These are phyloP conservation scores for Stichodactyla helianthus DNA, from an alignment of 64 coral and sea anemone genomes.

Conservation along the genomic window DNA sequence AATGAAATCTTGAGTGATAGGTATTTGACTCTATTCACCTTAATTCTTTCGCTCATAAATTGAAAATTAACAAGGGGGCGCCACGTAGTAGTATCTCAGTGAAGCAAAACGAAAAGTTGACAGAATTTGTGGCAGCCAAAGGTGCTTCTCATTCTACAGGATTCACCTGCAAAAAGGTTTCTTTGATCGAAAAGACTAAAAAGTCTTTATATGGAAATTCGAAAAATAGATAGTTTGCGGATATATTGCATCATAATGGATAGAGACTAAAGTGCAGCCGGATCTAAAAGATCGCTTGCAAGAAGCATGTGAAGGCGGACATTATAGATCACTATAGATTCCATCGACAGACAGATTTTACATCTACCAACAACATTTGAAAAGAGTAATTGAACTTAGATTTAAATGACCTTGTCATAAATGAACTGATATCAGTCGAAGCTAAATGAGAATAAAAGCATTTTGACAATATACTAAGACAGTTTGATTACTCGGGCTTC, in stretches of 20 bases:
- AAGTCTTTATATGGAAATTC: no score
- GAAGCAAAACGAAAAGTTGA: not conserved
- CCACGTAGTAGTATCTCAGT: not conserved
- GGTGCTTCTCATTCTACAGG: not conserved
- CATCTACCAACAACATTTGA: slow-evolving; percentile 8
- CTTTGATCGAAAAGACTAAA: no score
- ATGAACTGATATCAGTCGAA: not conserved
- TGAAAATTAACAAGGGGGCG: slow-evolving; percentile 17
- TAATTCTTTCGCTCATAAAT: slow-evolving; percentile 14
- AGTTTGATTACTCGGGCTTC: slow-evolving; percentile 1
- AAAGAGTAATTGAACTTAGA: slow-evolving; percentile 15
- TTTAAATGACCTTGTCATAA: slow-evolving; percentile 10
- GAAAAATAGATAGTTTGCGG: no score
- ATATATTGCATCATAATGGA: no score
- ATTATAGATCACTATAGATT: not conserved
- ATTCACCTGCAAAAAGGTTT: not conserved
- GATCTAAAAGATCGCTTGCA: not conserved
- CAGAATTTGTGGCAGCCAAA: not conserved
- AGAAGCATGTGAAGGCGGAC: not conserved
- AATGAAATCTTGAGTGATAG: slow-evolving; percentile 17
- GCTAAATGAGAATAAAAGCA: slow-evolving; percentile 19
- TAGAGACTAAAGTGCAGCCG: no score
- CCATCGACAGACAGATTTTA: not conserved
- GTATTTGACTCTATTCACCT: slow-evolving; percentile 17
- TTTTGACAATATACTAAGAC: slow-evolving; percentile 25